Evolutionary conservation across 2,888 invertebrate genomes (phyloP).

Genomic region (Drosophila mayaguana): DNA sequence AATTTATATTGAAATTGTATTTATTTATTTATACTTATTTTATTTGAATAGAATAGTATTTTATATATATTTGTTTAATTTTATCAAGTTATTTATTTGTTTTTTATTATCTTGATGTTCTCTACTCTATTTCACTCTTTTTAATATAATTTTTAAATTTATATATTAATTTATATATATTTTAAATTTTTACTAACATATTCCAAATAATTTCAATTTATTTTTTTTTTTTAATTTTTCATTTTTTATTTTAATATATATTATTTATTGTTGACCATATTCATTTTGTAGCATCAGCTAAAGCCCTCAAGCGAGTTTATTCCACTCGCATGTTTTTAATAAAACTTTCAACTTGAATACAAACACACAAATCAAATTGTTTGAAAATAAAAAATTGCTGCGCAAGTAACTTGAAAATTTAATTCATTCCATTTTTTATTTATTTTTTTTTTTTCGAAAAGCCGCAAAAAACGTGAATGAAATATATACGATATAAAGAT

Average conservation of each 20-base stretch:
- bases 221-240: background rate
- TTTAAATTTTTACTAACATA: too few species aligned
- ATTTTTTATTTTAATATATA: background rate
- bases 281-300: background rate
- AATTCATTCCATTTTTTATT: constrained; percentile 5
- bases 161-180: too few species aligned
- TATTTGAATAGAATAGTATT: too few species aligned
- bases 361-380: constrained; percentile 3
- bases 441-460: background rate
- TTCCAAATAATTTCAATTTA: background rate
- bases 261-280: too few species aligned
- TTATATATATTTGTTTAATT: background rate
- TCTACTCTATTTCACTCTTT: too few species aligned
- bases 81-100: too few species aligned
- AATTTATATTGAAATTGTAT: background rate
- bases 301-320: constrained; percentile 9
- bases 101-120: background rate
- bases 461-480: constrained; percentile 20
- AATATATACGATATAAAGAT: constrained; percentile 27
- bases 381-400: constrained; percentile 12
- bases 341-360: constrained; percentile 4
- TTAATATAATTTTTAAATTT: background rate
- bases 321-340: constrained; percentile 3
- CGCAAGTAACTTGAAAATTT: constrained; percentile 22
- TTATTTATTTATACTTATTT: background rate